Conservation (phyloP, 2,797 vertebrate species). For the Fistularia commersonii region DNA sequence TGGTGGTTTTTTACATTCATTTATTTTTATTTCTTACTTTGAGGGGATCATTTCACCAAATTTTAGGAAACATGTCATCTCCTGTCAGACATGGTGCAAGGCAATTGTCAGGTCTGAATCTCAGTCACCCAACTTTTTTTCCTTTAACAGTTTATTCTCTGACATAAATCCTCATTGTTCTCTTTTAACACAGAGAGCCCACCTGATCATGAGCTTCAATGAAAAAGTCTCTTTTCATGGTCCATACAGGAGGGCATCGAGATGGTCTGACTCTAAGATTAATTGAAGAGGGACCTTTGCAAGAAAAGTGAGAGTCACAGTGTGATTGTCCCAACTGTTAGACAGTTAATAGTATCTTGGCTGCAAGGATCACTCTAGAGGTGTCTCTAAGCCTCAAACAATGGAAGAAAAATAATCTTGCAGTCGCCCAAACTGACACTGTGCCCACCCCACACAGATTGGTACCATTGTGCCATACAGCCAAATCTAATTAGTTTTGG, state of each 20-base stretch:
- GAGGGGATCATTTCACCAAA: no score
- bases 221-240: slow-evolving; percentile 56
- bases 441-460: slow-evolving; percentile 64
- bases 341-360: slow-evolving; percentile 70
- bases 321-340: slow-evolving; percentile 62
- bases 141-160: not conserved
- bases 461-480: slow-evolving; percentile 56
- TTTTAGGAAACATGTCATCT: no score
- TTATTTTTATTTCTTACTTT: not conserved
- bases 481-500: slow-evolving; percentile 76
- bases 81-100: not conserved
- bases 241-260: slow-evolving; percentile 53
- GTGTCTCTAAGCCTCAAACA: slow-evolving; percentile 69
- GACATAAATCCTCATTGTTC: slow-evolving; percentile 63
- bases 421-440: slow-evolving; percentile 43
- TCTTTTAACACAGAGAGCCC: slow-evolving; percentile 40
- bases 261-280: slow-evolving; percentile 67
- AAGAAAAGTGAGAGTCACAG: slow-evolving; percentile 57
- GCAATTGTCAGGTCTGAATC: slow-evolving; percentile 45
- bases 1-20: not conserved
- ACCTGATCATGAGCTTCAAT: slow-evolving; percentile 50
- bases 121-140: slow-evolving; percentile 16
- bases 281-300: slow-evolving; percentile 69
- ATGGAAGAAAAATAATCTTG: slow-evolving; percentile 67
- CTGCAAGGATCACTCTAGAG: slow-evolving; percentile 57